Percentiles rank a stretch among this genome's conserved stretches.
Evolutionary conservation across 2,888 invertebrate species (phyloP).

Genomic region (Spodoptera littoralis): DNA sequence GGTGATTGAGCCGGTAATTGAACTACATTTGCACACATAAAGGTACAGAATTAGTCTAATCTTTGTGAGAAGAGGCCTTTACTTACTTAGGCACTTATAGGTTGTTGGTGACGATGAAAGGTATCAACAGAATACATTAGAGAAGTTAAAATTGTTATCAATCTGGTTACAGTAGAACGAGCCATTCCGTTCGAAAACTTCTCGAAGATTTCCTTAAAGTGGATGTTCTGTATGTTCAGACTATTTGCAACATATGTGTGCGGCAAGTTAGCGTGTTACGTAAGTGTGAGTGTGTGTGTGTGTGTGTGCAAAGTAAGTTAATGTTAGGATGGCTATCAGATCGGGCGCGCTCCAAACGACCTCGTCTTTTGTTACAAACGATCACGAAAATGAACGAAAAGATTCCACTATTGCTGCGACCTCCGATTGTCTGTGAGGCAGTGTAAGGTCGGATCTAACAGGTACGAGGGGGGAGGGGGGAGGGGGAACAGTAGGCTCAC

Average conservation of each 20-base stretch:
- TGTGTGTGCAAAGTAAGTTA: constrained; percentile 45
- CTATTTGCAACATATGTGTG: neutral
- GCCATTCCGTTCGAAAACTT: no score
- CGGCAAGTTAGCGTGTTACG: constrained; percentile 3
- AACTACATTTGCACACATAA: no score
- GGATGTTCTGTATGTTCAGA: constrained; percentile 11
- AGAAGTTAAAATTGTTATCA: neutral
- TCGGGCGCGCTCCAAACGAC: constrained; percentile 38
- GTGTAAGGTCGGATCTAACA: no score
- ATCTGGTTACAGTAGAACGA: no score
- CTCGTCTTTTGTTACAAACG: constrained; percentile 32
- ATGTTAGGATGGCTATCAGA: constrained; percentile 47
- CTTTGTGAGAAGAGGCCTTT: no score
- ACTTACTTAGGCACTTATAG: no score
- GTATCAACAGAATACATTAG: neutral
- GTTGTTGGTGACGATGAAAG: no score
- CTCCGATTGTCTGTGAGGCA: no score
- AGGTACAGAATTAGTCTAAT: no score
- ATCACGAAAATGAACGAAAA: constrained; percentile 21
- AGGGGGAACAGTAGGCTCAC: no score
- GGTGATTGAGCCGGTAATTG: no score
- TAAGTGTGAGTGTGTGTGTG: neutral
- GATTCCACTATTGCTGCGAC: neutral
- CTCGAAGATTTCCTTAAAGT: neutral
- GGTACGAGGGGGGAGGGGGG: no score